Base-by-base conservation (phyloP, 2,797 vertebrate genomes). In the Euthynnus affinis region DNA sequence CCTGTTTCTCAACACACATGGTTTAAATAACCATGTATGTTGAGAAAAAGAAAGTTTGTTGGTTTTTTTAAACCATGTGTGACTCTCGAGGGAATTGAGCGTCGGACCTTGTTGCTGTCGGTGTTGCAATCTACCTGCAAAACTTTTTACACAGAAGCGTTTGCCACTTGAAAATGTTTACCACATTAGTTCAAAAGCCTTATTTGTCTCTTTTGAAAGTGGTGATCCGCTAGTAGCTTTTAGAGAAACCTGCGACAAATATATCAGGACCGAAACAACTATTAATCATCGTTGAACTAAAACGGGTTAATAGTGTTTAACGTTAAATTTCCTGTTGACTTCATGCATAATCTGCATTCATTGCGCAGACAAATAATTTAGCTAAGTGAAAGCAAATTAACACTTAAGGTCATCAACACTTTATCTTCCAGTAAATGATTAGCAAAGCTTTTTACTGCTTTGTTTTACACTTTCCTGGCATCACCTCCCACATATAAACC, bases 401-500 rank as follows among this genome's bases (percentile, higher is more conserved):
- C 0, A 8, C 20, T 66, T 17, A 53, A 74, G 60, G 80, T 87
- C 75, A 74, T 12, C 37, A 42, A 20, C 13, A 3, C 27, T 9
- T 15, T 58, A 17, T 32, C 49, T 94, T 94, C 92, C 92, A 82
- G 94, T 94, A 94, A 95, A 78, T 53, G 82, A 89, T 87, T 63
- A 88, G 60, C 76, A 55, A 78, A 70, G 27, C 34, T 27, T 83
- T 17, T 88, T 77, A 75, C 65, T 46, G 67, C 74, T 76, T 85
- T 34, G 6, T 22, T 81, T 46, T 51, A 74, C 55, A 59, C 80
- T 82, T 92, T 92, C 83, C 87, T 92, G 84, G 80, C 79, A 89
- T 78, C 75, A 23, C 93, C 92, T 91, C 93, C 92, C 76, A 94
- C 93, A 69, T 88, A 9, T 57, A 76, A 94, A 94, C 93, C 94